A percentile compares a stretch with the other conserved stretches of the same genome.
These are phyloP conservation scores for Anoplolepis gracilipes DNA, from an alignment of 1,140 invertebrate genomes.

Conservation along the genomic window DNA sequence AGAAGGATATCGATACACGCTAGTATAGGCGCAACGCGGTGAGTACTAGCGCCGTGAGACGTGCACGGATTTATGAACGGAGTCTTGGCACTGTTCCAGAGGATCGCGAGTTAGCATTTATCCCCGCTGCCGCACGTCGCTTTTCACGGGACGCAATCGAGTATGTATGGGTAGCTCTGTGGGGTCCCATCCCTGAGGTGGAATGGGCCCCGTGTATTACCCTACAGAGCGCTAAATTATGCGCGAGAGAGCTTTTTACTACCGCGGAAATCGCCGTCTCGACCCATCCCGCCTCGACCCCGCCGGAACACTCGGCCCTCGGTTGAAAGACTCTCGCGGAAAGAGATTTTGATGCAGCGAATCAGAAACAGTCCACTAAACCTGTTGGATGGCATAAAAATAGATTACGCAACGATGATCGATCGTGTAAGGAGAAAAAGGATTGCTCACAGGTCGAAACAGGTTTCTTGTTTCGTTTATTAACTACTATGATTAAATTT, in stretches of 20 bases:
- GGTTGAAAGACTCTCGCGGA: conserved; percentile 26
- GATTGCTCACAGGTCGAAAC: neutral
- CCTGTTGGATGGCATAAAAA: conserved; percentile 12
- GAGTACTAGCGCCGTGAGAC: conserved; percentile 76
- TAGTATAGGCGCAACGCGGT: conserved; percentile 75
- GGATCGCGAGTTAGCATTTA: conserved; percentile 80
- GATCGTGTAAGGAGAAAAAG: neutral
- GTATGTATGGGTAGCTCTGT: conserved; percentile 67
- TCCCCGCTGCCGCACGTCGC: conserved; percentile 66
- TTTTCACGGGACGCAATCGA: conserved; percentile 76
- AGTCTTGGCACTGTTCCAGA: conserved; percentile 81
- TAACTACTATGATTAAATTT: neutral
- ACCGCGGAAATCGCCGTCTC: conserved; percentile 77
- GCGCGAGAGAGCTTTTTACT: conserved; percentile 80
- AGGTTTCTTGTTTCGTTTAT: neutral
- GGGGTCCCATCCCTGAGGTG: neutral
- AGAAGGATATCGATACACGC: conserved; percentile 68
- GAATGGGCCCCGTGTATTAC: conserved; percentile 74
- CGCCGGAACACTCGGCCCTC: conserved; percentile 48
- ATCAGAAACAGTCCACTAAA: conserved; percentile 26
- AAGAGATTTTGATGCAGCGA: conserved; percentile 27
- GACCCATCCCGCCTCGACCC: conserved; percentile 46
- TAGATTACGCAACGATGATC: conserved; percentile 55
- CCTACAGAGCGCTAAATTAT: conserved; percentile 83
- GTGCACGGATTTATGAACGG: conserved; percentile 83